A percentile compares a stretch with the other conserved stretches of the same genome.
These are phyloP conservation scores for Ptiloglossa arizonensis DNA, from an alignment of 1,140 invertebrate genomes.

Conservation along the genomic window DNA sequence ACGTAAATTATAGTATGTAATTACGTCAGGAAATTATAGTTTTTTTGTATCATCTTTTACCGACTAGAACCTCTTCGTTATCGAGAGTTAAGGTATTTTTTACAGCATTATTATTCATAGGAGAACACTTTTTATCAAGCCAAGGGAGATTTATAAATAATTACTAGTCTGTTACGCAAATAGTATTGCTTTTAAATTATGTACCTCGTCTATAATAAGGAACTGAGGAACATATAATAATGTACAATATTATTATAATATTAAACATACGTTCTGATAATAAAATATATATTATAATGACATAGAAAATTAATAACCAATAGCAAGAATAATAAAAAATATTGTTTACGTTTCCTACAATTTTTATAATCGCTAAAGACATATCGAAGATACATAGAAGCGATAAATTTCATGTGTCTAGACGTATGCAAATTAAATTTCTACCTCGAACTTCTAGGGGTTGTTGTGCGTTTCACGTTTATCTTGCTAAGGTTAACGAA, in stretches of 20 bases:
- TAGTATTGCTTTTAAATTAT: slow-evolving; percentile 18
- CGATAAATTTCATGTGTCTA: slow-evolving; percentile 8
- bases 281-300: too few relatives aligned
- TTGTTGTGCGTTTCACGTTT: not conserved
- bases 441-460: not conserved
- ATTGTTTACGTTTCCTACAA: not conserved
- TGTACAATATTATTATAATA: too few relatives aligned
- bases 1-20: too few relatives aligned
- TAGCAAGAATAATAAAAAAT: not conserved
- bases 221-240: too few relatives aligned
- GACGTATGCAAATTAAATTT: slow-evolving; percentile 34
- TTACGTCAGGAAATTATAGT: too few relatives aligned
- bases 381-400: not conserved
- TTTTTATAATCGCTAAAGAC: not conserved
- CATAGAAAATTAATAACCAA: too few relatives aligned
- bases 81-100: too few relatives aligned
- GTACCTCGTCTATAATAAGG: not conserved
- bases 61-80: too few relatives aligned
- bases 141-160: not conserved
- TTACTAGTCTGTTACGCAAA: not conserved
- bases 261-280: too few relatives aligned
- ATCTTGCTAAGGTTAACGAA: slow-evolving; percentile 30
- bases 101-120: too few relatives aligned
- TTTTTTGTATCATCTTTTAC: too few relatives aligned
- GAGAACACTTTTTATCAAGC: too few relatives aligned